A percentile compares a stretch with the other conserved stretches of the same genome.
phyloP scores from a whole-genome alignment of 2,888 invertebrate genomes.

The Drosophila flavopinicola region DNA sequence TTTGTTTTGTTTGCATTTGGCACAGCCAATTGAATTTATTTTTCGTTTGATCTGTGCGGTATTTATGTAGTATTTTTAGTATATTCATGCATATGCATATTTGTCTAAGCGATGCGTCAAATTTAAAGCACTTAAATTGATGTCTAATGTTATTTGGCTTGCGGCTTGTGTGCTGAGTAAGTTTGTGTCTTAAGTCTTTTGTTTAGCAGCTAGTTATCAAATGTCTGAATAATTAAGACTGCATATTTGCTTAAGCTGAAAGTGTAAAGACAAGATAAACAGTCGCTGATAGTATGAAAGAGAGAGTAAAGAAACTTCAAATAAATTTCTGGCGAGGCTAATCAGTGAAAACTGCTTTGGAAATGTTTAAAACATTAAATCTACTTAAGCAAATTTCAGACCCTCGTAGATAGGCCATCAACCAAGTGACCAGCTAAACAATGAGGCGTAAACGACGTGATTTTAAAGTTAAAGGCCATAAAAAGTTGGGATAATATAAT shows the following conservation, averaged over 20 bases:
- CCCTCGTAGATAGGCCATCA: background rate
- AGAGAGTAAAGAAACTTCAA: slow-evolving; percentile 8
- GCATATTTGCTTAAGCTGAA: slow-evolving; percentile 10
- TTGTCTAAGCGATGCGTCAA: slow-evolving; percentile 22
- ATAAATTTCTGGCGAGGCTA: background rate
- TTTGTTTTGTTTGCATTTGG: slow-evolving; percentile 35
- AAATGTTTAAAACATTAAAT: slow-evolving; percentile 2
- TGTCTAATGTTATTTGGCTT: slow-evolving; percentile 11
- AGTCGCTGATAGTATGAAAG: background rate
- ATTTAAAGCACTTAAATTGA: slow-evolving; percentile 25
- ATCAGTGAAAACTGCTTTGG: slow-evolving; percentile 16
- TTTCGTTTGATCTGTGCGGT: slow-evolving; percentile 39
- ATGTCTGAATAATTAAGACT: background rate
- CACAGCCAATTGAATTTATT: slow-evolving; percentile 49
- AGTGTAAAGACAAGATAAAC: slow-evolving; percentile 17
- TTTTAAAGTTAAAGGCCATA: slow-evolving; percentile 1
- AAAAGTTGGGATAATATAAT: background rate
- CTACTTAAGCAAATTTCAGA: background rate
- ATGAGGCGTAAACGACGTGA: background rate
- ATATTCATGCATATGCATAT: background rate
- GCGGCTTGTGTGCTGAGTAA: slow-evolving; percentile 11
- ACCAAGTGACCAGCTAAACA: background rate
- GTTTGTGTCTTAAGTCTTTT: slow-evolving; percentile 68
- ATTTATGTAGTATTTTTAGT: slow-evolving; percentile 15
- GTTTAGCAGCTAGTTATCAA: slow-evolving; percentile 13